A percentile compares a stretch with the other conserved stretches of the same genome.
These are phyloP conservation scores for Hirundo rustica DNA, from an alignment of 2,797 vertebrate genomes.

Conservation along the genomic window DNA sequence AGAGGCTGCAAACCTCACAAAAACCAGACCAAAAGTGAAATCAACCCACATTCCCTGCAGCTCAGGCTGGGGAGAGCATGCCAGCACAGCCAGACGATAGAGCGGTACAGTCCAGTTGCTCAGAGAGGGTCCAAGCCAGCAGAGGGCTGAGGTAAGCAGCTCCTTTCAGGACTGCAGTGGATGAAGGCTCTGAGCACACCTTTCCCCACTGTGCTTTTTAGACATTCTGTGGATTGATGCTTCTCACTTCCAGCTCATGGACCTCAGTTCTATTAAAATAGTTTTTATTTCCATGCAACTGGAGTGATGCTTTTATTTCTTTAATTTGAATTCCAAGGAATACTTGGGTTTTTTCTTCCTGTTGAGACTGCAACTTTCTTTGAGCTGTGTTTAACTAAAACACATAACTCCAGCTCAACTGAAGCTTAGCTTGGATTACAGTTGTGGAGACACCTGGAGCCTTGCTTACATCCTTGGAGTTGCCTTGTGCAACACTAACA, in stretches of 20 bases:
- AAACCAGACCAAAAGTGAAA: not conserved
- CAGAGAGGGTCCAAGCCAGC: not conserved
- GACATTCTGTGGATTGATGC: not conserved
- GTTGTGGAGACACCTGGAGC: rapidly evolving
- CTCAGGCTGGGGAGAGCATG: not conserved
- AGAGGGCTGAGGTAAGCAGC: not conserved
- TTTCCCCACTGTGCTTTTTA: not conserved
- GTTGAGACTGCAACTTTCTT: not conserved
- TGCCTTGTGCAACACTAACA: not conserved
- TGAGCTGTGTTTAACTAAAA: not conserved
- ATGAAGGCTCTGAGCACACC: not conserved
- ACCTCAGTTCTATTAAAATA: not conserved
- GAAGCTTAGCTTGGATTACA: not conserved
- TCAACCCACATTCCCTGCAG: not conserved
- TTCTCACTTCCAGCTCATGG: not conserved
- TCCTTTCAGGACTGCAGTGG: not conserved
- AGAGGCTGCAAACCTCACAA: not conserved
- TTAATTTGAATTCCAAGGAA: not conserved
- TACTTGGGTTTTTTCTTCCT: not conserved
- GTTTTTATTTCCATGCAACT: not conserved
- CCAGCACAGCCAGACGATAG: not conserved
- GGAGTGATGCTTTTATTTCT: not conserved
- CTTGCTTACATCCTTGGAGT: not conserved
- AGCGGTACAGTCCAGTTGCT: not conserved
- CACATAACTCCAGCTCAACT: rapidly evolving